phyloP scores from a whole-genome alignment of 2,888 invertebrate genomes.

The Lagria hirta region DNA sequence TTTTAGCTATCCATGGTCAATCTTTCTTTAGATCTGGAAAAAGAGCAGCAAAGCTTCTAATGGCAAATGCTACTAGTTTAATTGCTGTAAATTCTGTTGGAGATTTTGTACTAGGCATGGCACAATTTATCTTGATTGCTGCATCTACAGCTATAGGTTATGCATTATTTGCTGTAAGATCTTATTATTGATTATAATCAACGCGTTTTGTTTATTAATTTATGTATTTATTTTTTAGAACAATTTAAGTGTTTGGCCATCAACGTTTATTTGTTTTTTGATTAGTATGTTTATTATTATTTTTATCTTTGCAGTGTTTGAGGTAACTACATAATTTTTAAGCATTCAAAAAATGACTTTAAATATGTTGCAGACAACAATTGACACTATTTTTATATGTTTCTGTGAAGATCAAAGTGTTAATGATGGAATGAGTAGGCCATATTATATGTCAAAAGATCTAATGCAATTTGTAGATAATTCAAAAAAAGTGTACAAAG shows the following conservation, averaged over 20 bases:
- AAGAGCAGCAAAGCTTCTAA: slow-evolving; percentile 38
- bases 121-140: slow-evolving; percentile 14
- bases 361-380: no score
- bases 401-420: slow-evolving; percentile 41
- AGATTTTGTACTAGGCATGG: slow-evolving; percentile 38
- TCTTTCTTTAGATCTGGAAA: slow-evolving; percentile 41
- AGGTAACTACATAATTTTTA: no score
- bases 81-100: slow-evolving; percentile 39
- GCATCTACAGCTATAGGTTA: slow-evolving; percentile 8
- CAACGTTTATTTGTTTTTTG: background rate
- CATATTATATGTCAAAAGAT: slow-evolving; percentile 40
- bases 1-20: slow-evolving; percentile 43
- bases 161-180: slow-evolving; percentile 6
- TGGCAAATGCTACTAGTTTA: slow-evolving; percentile 36
- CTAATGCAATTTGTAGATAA: slow-evolving; percentile 40
- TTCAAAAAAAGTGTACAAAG: slow-evolving; percentile 32
- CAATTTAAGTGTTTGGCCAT: background rate
- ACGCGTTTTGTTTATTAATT: no score
- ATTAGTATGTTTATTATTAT: background rate
- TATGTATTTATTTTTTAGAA: background rate
- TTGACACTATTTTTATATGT: slow-evolving; percentile 41
- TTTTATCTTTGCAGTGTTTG: background rate
- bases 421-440: slow-evolving; percentile 41
- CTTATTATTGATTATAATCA: background rate
- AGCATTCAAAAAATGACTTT: no score